Evolutionary conservation across 2,113 vertebrate species (phyloP).

Genomic region (Rhinogobius similis): DNA sequence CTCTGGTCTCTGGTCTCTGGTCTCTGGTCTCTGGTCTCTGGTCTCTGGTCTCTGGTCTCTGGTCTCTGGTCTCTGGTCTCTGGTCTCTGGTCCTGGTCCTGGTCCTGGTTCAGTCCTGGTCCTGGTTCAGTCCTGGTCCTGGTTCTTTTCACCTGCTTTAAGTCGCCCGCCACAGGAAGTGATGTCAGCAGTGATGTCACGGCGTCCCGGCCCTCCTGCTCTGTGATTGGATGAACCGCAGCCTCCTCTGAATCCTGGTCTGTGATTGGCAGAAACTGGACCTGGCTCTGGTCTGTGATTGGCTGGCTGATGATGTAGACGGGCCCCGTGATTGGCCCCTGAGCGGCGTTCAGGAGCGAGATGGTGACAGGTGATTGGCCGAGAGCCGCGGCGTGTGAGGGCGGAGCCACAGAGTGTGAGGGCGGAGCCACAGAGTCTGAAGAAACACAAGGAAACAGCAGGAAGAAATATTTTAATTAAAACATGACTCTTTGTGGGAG

Average conservation of each 20-base stretch:
- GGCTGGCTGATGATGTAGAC: slow-evolving; percentile 43
- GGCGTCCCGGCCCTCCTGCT: background rate
- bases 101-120: too few relatives aligned
- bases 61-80: too few relatives aligned
- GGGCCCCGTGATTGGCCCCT: background rate
- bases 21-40: too few relatives aligned
- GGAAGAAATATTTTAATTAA: too few relatives aligned
- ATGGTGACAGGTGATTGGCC: slow-evolving; percentile 19
- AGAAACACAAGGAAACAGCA: background rate
- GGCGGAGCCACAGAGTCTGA: background rate
- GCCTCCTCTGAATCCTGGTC: background rate
- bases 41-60: too few relatives aligned
- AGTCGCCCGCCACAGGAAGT: background rate
- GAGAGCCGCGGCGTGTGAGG: background rate
- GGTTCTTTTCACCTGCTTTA: background rate
- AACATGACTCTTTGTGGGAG: too few relatives aligned
- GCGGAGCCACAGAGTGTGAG: too few relatives aligned
- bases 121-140: too few relatives aligned
- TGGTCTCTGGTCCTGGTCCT: too few relatives aligned
- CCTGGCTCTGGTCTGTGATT: slow-evolving; percentile 1
- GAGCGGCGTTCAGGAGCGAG: slow-evolving; percentile 24
- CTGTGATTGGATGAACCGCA: background rate
- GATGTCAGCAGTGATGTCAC: background rate
- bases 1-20: too few relatives aligned
- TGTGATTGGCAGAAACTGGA: background rate